Percentiles rank a stretch among this genome's conserved stretches.
These are phyloP conservation scores for Linyphia triangularis DNA, from an alignment of 2,888 invertebrate genomes.

Conservation along the genomic window DNA sequence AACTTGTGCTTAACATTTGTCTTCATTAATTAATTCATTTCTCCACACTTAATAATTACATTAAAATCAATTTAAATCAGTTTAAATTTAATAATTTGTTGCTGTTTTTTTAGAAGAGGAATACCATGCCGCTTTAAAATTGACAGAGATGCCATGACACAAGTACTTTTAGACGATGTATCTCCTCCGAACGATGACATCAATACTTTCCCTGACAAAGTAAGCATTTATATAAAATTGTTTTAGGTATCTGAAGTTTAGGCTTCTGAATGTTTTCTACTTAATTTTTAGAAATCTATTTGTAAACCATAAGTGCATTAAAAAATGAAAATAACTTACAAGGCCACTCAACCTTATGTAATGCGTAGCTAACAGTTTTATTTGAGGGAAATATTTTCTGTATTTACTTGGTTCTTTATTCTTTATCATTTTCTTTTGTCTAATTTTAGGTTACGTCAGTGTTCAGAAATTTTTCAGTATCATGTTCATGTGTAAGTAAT, in stretches of 20 bases:
- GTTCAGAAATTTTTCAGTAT: constrained; percentile 46
- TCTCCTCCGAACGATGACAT: constrained; percentile 48
- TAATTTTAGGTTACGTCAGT: constrained; percentile 33
- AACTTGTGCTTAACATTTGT: too few species aligned
- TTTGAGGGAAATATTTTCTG: not conserved
- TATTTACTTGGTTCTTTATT: not conserved
- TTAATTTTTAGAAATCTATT: not conserved
- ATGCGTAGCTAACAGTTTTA: too few species aligned
- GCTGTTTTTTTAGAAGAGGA: constrained; percentile 34
- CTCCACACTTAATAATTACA: not conserved
- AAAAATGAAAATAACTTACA: not conserved
- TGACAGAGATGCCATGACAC: constrained; percentile 69
- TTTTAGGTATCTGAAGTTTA: not conserved
- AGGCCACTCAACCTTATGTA: too few species aligned
- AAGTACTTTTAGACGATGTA: constrained; percentile 58
- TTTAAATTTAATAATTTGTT: too few species aligned
- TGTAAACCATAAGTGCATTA: not conserved
- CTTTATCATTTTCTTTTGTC: not conserved
- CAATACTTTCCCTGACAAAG: constrained; percentile 51
- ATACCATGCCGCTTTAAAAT: constrained; percentile 61
- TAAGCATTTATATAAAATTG: too few species aligned
- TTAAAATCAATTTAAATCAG: not conserved
- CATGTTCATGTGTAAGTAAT: constrained; percentile 43
- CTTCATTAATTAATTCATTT: too few species aligned
- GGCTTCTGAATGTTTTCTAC: not conserved